phyloP scores from a whole-genome alignment of 2,113 vertebrate genomes.

The Megaleporinus macrocephalus region DNA sequence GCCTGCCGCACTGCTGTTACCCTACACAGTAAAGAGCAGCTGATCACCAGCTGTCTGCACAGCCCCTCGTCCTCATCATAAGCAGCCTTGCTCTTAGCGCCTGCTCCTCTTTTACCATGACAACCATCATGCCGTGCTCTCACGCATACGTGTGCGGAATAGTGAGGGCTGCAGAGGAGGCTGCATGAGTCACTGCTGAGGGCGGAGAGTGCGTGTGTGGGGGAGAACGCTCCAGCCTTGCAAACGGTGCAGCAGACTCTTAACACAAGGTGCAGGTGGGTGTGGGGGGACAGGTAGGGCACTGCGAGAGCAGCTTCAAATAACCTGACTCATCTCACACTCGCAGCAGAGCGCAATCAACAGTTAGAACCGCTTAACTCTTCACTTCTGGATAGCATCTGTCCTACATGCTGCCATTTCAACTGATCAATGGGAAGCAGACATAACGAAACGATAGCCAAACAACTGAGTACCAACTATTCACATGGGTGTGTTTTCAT shows the following conservation, averaged over 20 bases:
- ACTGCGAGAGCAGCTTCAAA: neutral
- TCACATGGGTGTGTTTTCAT: too few species aligned
- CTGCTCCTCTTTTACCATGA: conserved; percentile 55
- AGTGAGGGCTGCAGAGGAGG: conserved; percentile 48
- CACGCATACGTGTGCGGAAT: conserved; percentile 49
- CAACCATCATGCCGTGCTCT: conserved; percentile 46
- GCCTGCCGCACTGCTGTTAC: neutral
- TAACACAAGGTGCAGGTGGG: conserved; percentile 37
- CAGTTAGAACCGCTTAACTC: neutral
- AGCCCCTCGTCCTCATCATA: conserved; percentile 15
- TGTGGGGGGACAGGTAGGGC: conserved; percentile 26
- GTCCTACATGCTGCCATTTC: neutral
- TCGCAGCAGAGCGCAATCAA: conserved; percentile 6
- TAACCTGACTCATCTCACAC: conserved; percentile 42
- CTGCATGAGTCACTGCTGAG: conserved; percentile 45
- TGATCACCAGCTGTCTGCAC: conserved; percentile 37
- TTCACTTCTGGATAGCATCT: neutral
- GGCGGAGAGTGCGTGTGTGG: conserved; percentile 18
- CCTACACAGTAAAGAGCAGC: neutral
- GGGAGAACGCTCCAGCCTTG: conserved; percentile 9
- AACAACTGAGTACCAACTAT: too few species aligned
- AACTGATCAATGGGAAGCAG: neutral
- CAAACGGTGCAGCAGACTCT: neutral
- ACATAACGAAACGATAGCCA: neutral
- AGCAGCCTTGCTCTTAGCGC: conserved; percentile 19